These are phyloP conservation scores for Drosophila neotestacea DNA, from an alignment of 2,888 invertebrate genomes.

Conservation along the genomic window DNA sequence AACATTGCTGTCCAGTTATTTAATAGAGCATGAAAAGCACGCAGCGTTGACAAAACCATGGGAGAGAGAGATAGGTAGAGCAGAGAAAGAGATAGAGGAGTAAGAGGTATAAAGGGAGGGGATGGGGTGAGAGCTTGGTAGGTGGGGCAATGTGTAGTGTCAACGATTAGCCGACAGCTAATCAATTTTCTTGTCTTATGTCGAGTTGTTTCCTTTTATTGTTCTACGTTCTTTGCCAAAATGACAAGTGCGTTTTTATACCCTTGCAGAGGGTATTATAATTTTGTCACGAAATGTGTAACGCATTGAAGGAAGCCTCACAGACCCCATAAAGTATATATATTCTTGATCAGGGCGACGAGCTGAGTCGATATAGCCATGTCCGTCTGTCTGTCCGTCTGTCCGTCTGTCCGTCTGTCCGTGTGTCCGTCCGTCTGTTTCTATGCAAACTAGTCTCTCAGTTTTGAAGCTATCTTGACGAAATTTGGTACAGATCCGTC, in stretches of 20 bases:
- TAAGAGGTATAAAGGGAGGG: not conserved
- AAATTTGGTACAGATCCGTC: too few species aligned
- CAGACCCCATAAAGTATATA: too few species aligned
- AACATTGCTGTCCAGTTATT: constrained; percentile 53
- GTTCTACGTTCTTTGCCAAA: constrained; percentile 5
- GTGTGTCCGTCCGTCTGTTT: too few species aligned
- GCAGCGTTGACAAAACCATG: constrained; percentile 45
- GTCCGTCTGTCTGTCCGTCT: too few species aligned
- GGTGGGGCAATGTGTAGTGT: constrained; percentile 52
- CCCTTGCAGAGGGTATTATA: too few species aligned
- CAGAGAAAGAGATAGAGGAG: constrained; percentile 2
- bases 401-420: too few species aligned
- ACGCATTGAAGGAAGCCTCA: too few species aligned
- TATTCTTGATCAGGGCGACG: too few species aligned
- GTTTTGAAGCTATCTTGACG: too few species aligned
- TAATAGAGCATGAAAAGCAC: constrained; percentile 66
- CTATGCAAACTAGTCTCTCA: too few species aligned
- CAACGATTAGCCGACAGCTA: constrained; percentile 81
- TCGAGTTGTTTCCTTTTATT: constrained; percentile 22
- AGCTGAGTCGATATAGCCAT: too few species aligned
- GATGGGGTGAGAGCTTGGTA: constrained; percentile 8
- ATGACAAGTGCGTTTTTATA: constrained; percentile 76
- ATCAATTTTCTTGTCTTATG: constrained; percentile 58
- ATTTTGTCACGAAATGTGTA: too few species aligned
- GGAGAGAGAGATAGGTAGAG: not conserved